These are phyloP conservation scores for Schizothorax lantsangensis DNA, from an alignment of 2,797 vertebrate genomes.

Conservation along the genomic window DNA sequence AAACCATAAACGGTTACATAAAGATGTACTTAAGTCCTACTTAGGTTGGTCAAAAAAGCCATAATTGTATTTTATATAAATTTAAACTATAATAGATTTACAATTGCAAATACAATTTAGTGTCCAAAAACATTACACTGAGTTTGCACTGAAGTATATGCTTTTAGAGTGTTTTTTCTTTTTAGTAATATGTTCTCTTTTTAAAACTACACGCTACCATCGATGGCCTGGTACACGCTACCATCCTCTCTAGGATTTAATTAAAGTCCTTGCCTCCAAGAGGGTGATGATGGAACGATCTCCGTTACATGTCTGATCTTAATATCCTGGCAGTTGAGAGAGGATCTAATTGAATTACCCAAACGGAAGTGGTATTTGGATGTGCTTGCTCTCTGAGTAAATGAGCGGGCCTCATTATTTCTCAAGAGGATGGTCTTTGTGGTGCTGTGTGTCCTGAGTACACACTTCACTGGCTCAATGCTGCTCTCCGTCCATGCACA, in stretches of 20 bases:
- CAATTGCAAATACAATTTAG: too few species aligned
- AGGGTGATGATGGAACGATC: neutral
- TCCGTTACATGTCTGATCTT: constrained; percentile 20
- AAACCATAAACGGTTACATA: too few species aligned
- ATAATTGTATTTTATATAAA: neutral
- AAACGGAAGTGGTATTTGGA: constrained; percentile 58
- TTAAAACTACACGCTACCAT: neutral
- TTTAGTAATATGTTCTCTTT: neutral
- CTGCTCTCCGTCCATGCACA: constrained; percentile 7
- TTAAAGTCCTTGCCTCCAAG: neutral
- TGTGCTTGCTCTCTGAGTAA: constrained; percentile 54
- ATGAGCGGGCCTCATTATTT: constrained; percentile 74
- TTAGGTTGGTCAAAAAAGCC: neutral
- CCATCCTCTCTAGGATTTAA: neutral
- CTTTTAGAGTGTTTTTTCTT: too few species aligned
- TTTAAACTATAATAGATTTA: neutral
- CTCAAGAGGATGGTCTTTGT: constrained; percentile 70
- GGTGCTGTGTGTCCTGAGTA: constrained; percentile 58
- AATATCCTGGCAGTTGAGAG: constrained; percentile 48
- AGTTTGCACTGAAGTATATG: too few species aligned
- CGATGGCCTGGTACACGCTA: too few species aligned
- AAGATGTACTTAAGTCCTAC: neutral
- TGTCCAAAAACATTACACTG: too few species aligned
- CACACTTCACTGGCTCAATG: constrained; percentile 47
- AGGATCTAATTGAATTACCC: constrained; percentile 61